Evolutionary conservation across 35 echinoderm and acorn worm species (phyloP).

Genomic region (Heliocidaris tuberculata): DNA sequence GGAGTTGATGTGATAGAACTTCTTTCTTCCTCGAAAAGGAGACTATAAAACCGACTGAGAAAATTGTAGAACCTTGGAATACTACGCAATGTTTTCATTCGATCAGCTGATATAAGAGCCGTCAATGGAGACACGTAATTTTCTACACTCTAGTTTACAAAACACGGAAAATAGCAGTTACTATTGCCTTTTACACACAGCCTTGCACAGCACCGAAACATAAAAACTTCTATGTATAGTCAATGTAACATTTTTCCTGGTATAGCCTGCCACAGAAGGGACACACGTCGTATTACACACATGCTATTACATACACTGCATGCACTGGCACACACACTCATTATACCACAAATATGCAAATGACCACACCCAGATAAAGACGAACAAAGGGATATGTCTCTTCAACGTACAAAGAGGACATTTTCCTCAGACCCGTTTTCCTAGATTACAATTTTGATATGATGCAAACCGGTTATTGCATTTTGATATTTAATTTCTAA

Average conservation of each 20-base stretch:
- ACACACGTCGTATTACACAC: no score
- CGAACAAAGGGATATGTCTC: neutral
- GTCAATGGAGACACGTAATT: neutral
- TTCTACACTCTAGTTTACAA: neutral
- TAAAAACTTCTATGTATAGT: neutral
- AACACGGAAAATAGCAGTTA: neutral
- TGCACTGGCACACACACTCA: neutral
- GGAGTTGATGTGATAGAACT: neutral
- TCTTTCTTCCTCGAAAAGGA: no score
- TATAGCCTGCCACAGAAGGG: no score
- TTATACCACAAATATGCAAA: conserved; percentile 3
- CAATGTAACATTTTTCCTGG: no score
- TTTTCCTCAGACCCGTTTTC: neutral
- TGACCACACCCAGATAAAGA: conserved; percentile 10
- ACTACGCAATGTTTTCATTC: neutral
- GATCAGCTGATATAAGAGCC: neutral
- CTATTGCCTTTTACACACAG: neutral
- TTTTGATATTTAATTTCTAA: neutral
- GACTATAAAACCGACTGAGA: no score
- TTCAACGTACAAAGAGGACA: neutral
- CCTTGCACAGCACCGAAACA: neutral
- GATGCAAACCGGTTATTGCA: neutral
- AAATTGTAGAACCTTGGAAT: neutral
- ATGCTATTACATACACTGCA: neutral
- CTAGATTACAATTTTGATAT: neutral